These are phyloP conservation scores for Dolichallabes microphthalmus DNA, from an alignment of 2,113 vertebrate genomes.

Conservation along the genomic window DNA sequence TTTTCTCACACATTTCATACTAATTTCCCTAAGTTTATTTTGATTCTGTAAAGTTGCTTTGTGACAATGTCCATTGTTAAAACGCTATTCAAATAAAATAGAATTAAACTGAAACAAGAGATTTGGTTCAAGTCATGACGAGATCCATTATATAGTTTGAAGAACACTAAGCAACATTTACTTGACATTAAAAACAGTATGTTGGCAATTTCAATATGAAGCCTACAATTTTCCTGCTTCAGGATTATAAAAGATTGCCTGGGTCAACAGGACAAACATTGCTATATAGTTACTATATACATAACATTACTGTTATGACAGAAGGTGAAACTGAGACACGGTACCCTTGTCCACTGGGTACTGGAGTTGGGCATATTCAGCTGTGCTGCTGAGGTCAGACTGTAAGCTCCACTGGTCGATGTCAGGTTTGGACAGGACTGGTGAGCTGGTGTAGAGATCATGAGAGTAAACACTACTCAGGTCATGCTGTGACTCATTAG, in stretches of 20 bases:
- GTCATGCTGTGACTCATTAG: conserved; percentile 75
- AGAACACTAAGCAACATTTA: neutral
- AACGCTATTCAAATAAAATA: too few relatives aligned
- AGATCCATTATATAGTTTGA: neutral
- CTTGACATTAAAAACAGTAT: neutral
- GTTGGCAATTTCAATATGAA: neutral
- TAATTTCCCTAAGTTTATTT: too few relatives aligned
- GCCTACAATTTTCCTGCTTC: neutral
- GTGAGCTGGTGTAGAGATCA: conserved; percentile 69
- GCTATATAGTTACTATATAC: neutral
- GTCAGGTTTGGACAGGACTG: conserved; percentile 73
- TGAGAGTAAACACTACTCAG: conserved; percentile 76
- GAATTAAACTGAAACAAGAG: neutral
- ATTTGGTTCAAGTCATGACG: neutral
- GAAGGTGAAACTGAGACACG: neutral
- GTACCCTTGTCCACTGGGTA: conserved; percentile 57
- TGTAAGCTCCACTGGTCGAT: conserved; percentile 72
- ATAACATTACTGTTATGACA: neutral
- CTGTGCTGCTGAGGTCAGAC: conserved; percentile 67
- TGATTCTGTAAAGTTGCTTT: too few relatives aligned
- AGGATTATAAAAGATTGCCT: neutral
- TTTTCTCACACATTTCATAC: too few relatives aligned
- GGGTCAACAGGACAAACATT: neutral
- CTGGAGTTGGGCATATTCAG: conserved; percentile 75
- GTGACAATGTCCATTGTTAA: too few relatives aligned